phyloP scores from a whole-genome alignment of 2,113 vertebrate species.

The Clarias macrocephalus region DNA sequence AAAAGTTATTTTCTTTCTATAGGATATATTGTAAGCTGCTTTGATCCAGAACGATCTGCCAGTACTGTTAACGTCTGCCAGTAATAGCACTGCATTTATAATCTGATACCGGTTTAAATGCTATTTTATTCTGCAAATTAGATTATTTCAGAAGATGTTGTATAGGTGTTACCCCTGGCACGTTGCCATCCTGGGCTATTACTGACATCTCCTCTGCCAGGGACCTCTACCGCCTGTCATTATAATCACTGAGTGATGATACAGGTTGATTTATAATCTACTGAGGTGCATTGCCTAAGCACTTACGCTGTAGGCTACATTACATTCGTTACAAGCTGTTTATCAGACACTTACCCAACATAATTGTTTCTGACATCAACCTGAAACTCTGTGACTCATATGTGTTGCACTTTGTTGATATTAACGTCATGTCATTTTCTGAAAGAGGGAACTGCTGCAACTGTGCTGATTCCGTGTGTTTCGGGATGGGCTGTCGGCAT shows the following conservation, averaged over 20 bases:
- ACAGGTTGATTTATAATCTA: not conserved
- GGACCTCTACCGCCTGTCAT: not conserved
- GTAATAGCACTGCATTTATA: not conserved
- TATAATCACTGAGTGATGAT: not conserved
- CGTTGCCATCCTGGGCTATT: not conserved
- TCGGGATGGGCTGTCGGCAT: not conserved
- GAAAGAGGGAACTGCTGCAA: not conserved
- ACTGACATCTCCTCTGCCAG: not conserved
- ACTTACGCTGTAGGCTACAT: not conserved
- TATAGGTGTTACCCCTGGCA: not conserved
- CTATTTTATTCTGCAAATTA: not conserved
- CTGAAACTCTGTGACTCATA: slow-evolving; percentile 43
- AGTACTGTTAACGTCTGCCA: not conserved
- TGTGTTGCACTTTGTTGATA: slow-evolving; percentile 6
- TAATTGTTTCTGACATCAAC: slow-evolving; percentile 17
- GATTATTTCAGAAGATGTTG: not conserved
- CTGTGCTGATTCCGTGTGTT: not conserved
- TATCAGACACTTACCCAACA: slow-evolving; percentile 8
- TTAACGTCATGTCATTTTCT: not conserved
- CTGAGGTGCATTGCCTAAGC: not conserved
- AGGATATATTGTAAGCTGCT: not conserved
- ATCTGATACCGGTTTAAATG: not conserved
- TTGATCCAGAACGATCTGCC: not conserved
- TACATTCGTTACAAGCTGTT: not conserved
- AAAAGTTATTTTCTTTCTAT: not conserved